Conservation (phyloP, 1,140 invertebrate genomes). For the Brachionus plicatilis region DNA sequence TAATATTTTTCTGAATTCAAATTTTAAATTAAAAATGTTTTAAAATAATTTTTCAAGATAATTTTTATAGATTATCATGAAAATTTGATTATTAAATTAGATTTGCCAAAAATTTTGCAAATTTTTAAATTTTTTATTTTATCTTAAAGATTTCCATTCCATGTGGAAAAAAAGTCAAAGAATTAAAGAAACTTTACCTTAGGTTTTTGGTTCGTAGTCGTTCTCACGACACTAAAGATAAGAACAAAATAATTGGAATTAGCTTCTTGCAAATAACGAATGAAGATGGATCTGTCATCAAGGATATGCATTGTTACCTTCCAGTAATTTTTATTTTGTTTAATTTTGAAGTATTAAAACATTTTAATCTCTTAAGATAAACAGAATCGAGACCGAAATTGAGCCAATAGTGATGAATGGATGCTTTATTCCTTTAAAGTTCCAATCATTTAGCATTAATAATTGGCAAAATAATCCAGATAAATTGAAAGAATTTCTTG, state of each 20-base stretch:
- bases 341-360: no score
- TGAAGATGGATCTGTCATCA: constrained; percentile 30
- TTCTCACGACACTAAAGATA: constrained; percentile 8
- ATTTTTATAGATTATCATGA: no score
- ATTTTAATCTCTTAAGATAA: neutral
- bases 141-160: neutral
- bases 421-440: neutral
- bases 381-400: neutral
- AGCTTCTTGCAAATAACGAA: constrained; percentile 33
- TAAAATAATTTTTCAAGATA: no score
- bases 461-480: neutral
- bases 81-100: neutral
- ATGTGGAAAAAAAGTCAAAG: constrained; percentile 22
- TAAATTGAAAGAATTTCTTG: constrained; percentile 14
- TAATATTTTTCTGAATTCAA: no score
- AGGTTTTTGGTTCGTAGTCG: constrained; percentile 19
- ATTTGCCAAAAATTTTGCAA: neutral
- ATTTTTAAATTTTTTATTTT: neutral
- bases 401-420: neutral
- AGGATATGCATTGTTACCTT: constrained; percentile 13
- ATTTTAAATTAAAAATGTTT: no score
- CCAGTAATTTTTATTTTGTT: neutral
- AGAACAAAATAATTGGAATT: constrained; percentile 13
- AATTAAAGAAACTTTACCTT: constrained; percentile 1
- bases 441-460: neutral